Evolutionary conservation across 2,113 vertebrate genomes (phyloP), one percentile per base, ranked within the genome.

Genomic region (Saguinus imperator): DNA sequence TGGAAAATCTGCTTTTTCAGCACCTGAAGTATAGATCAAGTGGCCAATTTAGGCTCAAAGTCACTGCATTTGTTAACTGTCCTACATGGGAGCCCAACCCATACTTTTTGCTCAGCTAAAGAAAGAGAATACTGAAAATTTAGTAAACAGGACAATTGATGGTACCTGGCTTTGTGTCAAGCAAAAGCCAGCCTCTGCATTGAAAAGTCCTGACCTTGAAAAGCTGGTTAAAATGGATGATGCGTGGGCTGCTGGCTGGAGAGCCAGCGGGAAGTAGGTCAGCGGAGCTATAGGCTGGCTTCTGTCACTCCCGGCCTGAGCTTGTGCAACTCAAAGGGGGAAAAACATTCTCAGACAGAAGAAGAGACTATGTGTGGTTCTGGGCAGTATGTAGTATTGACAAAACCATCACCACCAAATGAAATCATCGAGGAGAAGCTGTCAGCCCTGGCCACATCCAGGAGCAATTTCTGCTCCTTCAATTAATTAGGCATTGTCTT

Each of bases 181-280:
- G 94, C 77, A 75, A 85, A 92, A 97, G 72, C 95, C 73, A 88
- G 80, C 35, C 81, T 95, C 87, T 89, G 87, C 85, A 87, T 8
- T 75, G 90, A 35, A 88, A 94, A 98, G 97, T 95, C 96, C 73
- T 94, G 96, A 97, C 97, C 98, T 98, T 97, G 97, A 97, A 95
- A 88, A 64, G 88, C 98, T 97, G 96, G 94, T 94, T 97, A 97
- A 97, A 97, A 97, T 97, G 92, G 96, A 98, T 84, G 94, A 17
- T 58, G 94, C 2, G 16, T 77, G 40, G 45, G 95, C 93, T 81
- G 94, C 96, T 10, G 52, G 89, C 95, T 95, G 95, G 50, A 97
- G 70, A 97, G 87, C 87, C 87, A 48, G 93, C 80, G 0, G 81
- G 94, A 98, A 98, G 97, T 98, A 97, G 98, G 98, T 98, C 98